phyloP scores from a whole-genome alignment of 2,888 invertebrate genomes.

The Gnatocerus cornutus region DNA sequence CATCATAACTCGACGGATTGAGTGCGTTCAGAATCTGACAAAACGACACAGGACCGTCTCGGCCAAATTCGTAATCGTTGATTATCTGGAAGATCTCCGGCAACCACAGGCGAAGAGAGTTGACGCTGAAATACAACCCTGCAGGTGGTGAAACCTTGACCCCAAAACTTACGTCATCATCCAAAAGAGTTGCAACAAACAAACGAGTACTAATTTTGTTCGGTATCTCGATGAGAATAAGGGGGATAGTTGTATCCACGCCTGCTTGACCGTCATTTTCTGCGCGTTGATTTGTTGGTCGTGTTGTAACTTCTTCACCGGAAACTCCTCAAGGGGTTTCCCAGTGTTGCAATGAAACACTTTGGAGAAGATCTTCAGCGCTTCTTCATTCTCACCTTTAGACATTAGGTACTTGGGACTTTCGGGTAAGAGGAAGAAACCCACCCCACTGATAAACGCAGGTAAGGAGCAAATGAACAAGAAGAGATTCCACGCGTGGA shows the following conservation, averaged over 20 bases:
- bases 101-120: slow-evolving; percentile 42
- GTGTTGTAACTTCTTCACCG: slow-evolving; percentile 67
- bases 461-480: slow-evolving; percentile 74
- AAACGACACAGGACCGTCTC: slow-evolving; percentile 21
- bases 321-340: slow-evolving; percentile 73
- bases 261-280: slow-evolving; percentile 72
- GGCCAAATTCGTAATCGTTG: slow-evolving; percentile 32
- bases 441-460: slow-evolving; percentile 76
- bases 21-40: slow-evolving; percentile 68
- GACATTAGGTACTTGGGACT: slow-evolving; percentile 85
- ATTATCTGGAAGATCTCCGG: slow-evolving; percentile 44
- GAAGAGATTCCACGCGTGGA: slow-evolving; percentile 76
- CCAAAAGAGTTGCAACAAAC: slow-evolving; percentile 77
- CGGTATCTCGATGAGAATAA: slow-evolving; percentile 77
- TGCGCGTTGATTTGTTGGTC: slow-evolving; percentile 66
- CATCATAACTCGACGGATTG: slow-evolving; percentile 48
- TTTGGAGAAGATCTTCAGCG: slow-evolving; percentile 75
- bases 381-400: slow-evolving; percentile 77
- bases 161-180: slow-evolving; percentile 76
- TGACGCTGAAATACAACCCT: slow-evolving; percentile 28
- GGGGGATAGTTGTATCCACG: slow-evolving; percentile 76
- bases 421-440: slow-evolving; percentile 77
- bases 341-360: slow-evolving; percentile 78
- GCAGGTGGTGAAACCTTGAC: not conserved
- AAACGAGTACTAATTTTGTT: slow-evolving; percentile 75